phyloP scores from a whole-genome alignment of 2,888 invertebrate genomes.

The Melieria omissa region DNA sequence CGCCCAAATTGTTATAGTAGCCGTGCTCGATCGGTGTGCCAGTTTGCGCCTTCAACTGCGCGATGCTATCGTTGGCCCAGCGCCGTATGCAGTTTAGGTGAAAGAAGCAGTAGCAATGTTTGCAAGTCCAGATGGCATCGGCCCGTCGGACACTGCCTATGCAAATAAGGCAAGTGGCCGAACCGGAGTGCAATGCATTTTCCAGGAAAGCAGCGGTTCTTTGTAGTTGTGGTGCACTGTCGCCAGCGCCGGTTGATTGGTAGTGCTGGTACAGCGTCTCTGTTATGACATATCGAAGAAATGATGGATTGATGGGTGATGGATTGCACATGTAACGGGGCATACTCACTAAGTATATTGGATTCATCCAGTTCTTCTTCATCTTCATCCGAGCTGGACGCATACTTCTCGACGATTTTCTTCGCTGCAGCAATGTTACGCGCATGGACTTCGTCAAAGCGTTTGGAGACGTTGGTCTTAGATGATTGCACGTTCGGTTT shows the following conservation, averaged over 20 bases:
- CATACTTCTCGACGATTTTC: conserved; percentile 68
- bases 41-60: conserved; percentile 73
- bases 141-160: conserved; percentile 85
- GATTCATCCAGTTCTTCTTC: conserved; percentile 70
- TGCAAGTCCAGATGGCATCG: conserved; percentile 89
- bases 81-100: conserved; percentile 90
- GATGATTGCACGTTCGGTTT: not conserved
- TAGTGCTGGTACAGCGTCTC: conserved; percentile 69
- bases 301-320: not conserved
- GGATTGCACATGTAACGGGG: not conserved
- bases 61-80: conserved; percentile 90
- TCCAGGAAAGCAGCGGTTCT: conserved; percentile 80
- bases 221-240: conserved; percentile 55
- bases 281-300: conserved; percentile 47
- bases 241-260: conserved; percentile 45
- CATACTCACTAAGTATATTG: conserved; percentile 66
- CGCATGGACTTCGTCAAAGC: conserved; percentile 68
- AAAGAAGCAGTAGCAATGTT: conserved; percentile 83
- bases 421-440: conserved; percentile 69
- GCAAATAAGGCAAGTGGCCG: conserved; percentile 89
- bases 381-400: conserved; percentile 69
- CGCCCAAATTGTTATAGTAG: conserved; percentile 63
- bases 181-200: conserved; percentile 82
- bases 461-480: conserved; percentile 15
- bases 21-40: conserved; percentile 69